phyloP scores from a whole-genome alignment of 2,113 vertebrate species.

The Perca schrenkii region DNA sequence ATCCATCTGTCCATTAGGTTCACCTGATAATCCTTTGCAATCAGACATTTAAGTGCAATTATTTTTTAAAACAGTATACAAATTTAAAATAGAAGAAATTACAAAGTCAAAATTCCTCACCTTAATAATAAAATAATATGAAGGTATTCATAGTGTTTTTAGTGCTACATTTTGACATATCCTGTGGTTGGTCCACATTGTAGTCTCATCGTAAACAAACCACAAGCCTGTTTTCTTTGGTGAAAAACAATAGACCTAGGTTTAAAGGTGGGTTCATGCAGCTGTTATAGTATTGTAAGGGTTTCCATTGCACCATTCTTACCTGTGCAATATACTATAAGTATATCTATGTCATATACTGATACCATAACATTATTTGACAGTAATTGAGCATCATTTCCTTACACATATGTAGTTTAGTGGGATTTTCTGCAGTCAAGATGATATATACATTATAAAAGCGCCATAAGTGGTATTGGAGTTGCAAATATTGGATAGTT shows the following conservation, averaged over 20 bases:
- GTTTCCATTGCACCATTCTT: not conserved
- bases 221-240: not conserved
- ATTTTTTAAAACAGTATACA: too few relatives aligned
- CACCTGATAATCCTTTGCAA: too few relatives aligned
- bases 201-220: not conserved
- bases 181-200: too few relatives aligned
- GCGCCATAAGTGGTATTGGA: not conserved
- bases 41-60: too few relatives aligned
- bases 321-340: not conserved
- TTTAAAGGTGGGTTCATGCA: too few relatives aligned
- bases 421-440: not conserved
- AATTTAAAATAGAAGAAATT: too few relatives aligned
- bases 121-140: too few relatives aligned
- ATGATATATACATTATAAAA: not conserved
- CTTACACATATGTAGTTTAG: not conserved
- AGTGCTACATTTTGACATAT: not conserved
- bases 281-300: too few relatives aligned
- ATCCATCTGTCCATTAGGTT: not conserved
- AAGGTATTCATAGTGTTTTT: not conserved
- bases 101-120: too few relatives aligned
- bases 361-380: not conserved
- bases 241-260: not conserved
- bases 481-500: not conserved
- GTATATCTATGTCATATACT: not conserved
- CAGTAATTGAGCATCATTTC: not conserved